Percentiles rank a stretch among this genome's conserved stretches.
These are phyloP conservation scores for Trichacis sp. DNA, from an alignment of 2,888 invertebrate species.

Conservation along the genomic window DNA sequence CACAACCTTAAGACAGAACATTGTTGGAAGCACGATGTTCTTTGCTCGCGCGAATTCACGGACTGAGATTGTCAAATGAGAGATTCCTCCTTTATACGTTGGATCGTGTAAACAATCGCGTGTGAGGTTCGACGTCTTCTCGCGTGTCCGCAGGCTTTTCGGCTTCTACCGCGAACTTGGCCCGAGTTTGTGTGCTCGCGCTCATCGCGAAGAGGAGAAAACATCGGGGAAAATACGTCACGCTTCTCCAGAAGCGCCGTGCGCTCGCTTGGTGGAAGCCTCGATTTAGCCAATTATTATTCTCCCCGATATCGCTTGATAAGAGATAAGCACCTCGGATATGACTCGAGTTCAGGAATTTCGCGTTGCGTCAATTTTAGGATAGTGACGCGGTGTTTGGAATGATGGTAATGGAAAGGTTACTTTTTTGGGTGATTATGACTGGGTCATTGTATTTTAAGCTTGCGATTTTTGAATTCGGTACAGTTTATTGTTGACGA, in stretches of 20 bases:
- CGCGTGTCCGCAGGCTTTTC: slow-evolving; percentile 51
- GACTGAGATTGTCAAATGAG: slow-evolving; percentile 67
- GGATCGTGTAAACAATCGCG: slow-evolving; percentile 65
- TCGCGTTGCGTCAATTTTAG: background rate
- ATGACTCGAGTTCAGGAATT: background rate
- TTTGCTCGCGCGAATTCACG: slow-evolving; percentile 53
- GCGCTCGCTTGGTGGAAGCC: slow-evolving; percentile 19
- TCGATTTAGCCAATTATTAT: slow-evolving; percentile 33
- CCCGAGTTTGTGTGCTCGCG: slow-evolving; percentile 29
- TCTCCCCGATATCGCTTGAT: slow-evolving; percentile 5
- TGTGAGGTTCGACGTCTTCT: slow-evolving; percentile 56
- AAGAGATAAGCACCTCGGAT: background rate
- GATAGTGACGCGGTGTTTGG: background rate
- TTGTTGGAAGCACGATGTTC: slow-evolving; percentile 38
- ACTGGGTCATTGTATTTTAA: no score
- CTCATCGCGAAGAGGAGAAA: slow-evolving; percentile 35
- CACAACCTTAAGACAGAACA: slow-evolving; percentile 13
- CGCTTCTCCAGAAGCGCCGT: slow-evolving; percentile 13
- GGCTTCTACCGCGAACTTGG: slow-evolving; percentile 35
- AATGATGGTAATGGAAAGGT: no score
- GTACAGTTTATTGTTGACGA: no score
- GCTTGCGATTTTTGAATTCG: no score
- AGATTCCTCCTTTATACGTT: slow-evolving; percentile 66
- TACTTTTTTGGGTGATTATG: no score
- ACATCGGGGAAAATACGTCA: slow-evolving; percentile 35